Evolutionary conservation across 2,113 vertebrate genomes (phyloP).

Genomic region (Centrocercus urophasianus): DNA sequence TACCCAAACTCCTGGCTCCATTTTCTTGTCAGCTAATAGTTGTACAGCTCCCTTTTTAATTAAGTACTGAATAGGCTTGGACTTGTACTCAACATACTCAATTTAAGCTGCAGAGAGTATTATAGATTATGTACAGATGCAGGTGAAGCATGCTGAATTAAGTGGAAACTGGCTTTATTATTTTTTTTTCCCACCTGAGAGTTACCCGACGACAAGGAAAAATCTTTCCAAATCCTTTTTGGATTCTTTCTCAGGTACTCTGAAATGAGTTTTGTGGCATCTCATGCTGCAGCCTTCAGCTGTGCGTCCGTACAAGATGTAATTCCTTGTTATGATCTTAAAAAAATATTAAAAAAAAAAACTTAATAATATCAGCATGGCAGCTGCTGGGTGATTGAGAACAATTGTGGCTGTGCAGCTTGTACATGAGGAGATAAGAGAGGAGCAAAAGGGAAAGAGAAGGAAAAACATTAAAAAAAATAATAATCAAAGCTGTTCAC

Average conservation of each 20-base stretch:
- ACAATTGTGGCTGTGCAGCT: neutral
- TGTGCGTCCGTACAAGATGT: neutral
- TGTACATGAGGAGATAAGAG: neutral
- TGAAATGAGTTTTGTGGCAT: neutral
- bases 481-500: neutral
- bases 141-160: neutral
- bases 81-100: neutral
- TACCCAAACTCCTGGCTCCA: constrained; percentile 1
- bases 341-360: neutral
- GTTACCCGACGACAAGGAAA: neutral
- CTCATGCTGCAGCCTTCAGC: neutral
- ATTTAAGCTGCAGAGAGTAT: neutral
- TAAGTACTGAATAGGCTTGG: neutral
- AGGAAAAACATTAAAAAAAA: no score
- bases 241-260: neutral
- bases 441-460: neutral
- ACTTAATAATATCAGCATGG: neutral
- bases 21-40: constrained; percentile 33
- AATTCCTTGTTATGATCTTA: neutral
- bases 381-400: neutral
- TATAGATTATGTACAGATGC: neutral
- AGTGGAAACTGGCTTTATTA: neutral
- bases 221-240: neutral
- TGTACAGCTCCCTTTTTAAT: neutral
- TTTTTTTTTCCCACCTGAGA: neutral